phyloP scores from a whole-genome alignment of 2,113 vertebrate genomes.

The Aramus guarauna region DNA sequence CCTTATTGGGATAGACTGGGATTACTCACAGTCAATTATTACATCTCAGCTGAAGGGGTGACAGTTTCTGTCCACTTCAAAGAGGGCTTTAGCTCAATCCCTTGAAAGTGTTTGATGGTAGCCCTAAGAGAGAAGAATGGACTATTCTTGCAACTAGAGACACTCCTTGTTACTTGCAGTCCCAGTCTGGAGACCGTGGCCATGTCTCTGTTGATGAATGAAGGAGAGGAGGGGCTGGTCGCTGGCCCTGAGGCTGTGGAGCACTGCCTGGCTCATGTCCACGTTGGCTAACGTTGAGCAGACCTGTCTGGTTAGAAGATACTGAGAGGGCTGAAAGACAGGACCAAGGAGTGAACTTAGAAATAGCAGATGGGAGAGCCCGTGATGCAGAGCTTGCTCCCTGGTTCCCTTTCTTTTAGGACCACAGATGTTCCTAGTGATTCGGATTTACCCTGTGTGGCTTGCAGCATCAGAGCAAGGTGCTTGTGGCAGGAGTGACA shows the following conservation, averaged over 20 bases:
- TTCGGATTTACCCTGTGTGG: not conserved
- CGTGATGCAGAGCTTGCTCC: rapidly evolving
- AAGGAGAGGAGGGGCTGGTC: not conserved
- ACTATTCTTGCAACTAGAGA: not conserved
- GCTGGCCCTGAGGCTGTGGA: not conserved
- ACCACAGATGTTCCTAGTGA: not conserved
- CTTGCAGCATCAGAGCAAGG: not conserved
- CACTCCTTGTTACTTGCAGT: not conserved
- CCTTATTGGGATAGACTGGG: not conserved
- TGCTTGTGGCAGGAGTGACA: not conserved
- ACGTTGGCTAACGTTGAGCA: not conserved
- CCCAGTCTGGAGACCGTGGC: not conserved
- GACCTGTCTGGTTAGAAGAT: not conserved
- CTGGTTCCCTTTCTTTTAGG: not conserved
- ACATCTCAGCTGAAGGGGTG: not conserved
- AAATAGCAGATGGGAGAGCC: not conserved
- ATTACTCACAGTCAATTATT: not conserved
- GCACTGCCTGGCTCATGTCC: not conserved
- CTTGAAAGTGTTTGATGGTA: not conserved
- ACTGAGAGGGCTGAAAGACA: not conserved
- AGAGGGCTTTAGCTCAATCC: not conserved
- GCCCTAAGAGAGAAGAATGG: not conserved
- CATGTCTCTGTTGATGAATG: not conserved
- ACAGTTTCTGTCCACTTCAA: not conserved
- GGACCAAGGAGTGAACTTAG: not conserved